phyloP scores from a whole-genome alignment of 2,888 invertebrate genomes.

The Cecidostiba fungosa region DNA sequence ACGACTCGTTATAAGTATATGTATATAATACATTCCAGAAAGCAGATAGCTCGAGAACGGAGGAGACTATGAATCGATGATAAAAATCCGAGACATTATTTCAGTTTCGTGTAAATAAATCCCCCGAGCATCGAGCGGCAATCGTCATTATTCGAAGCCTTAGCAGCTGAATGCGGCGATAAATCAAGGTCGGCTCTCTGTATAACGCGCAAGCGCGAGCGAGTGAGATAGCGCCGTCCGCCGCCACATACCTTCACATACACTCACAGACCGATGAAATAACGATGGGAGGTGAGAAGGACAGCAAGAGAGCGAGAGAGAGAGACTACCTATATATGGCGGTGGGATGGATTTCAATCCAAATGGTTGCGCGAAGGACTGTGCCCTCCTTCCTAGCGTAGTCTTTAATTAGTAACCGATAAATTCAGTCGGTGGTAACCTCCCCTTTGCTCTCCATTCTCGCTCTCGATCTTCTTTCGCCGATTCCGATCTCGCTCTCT shows the following conservation, averaged over 20 bases:
- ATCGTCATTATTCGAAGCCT: slow-evolving; percentile 61
- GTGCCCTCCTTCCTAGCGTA: slow-evolving; percentile 69
- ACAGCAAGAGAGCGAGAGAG: slow-evolving; percentile 38
- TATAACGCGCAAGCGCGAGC: background rate
- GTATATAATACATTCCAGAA: background rate
- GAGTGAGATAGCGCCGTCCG: slow-evolving; percentile 10
- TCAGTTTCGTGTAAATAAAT: slow-evolving; percentile 58
- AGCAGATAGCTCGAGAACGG: background rate
- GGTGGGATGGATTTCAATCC: slow-evolving; percentile 69
- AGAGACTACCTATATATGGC: background rate
- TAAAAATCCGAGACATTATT: slow-evolving; percentile 53
- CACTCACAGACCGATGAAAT: slow-evolving; percentile 34
- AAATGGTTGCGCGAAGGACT: slow-evolving; percentile 66
- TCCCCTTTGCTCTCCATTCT: slow-evolving; percentile 60
- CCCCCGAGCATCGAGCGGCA: slow-evolving; percentile 39
- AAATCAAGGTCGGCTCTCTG: slow-evolving; percentile 57
- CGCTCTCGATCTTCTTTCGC: slow-evolving; percentile 32
- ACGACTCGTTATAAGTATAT: slow-evolving; percentile 30
- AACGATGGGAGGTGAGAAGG: slow-evolving; percentile 41
- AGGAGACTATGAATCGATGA: slow-evolving; percentile 21
- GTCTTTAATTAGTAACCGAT: slow-evolving; percentile 75
- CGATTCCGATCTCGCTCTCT: slow-evolving; percentile 13
- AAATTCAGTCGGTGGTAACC: slow-evolving; percentile 70
- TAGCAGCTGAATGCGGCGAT: slow-evolving; percentile 57
- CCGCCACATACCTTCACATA: slow-evolving; percentile 3